Base-by-base conservation (phyloP, 2,888 invertebrate species). In the Sclerodermus sp. region DNA sequence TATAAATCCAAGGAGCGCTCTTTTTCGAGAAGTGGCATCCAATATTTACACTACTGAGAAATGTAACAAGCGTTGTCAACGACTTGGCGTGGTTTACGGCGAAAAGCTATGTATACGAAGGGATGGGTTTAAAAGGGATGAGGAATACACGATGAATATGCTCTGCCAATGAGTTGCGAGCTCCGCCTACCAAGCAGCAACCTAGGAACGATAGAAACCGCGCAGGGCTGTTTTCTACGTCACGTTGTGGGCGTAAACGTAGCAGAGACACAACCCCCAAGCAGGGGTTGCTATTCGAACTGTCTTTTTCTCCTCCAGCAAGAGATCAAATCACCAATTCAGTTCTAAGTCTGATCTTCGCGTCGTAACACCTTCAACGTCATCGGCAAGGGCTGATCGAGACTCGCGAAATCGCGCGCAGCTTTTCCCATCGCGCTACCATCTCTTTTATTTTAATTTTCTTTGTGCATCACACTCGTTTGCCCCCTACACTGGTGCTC, bases 171-270 rank as follows among this genome's bases (percentile, higher is more conserved):
- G 64, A 64, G 49, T 62, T 52, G 41, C 31, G 57, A 51, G 63
- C 73, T 56, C 70, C 73, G 72, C 74, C 74, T 68, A 62, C 55
- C 51, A 52, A 53, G 44, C 45, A 58, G 61, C 49, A 46, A 58
- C 56, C 58, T 59, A 23, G 23, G 23, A 49, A 36, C 42, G 52
- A 48, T 45, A 55, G 56, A 62, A 62, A 58, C 57, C 63, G 66
- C 64, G 66, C 64, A 63, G 65, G 67, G 60, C 64, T 62, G 67
- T 60, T 59, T 62, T 54, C 59, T 57, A 58, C 64, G 66, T 57
- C 60, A 63, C 61, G 45, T 50, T 53, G 63, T 64, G 71, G 74
- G 74, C 74, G 74, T 68, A 62, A 45, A 69, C 73, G 30, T 10
- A 16, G 47, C 56, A 51, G 58, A 60, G 65, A 56, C 63, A 66